Base-by-base conservation (phyloP, 2,113 vertebrate species). In the Epinephelus lanceolatus region DNA sequence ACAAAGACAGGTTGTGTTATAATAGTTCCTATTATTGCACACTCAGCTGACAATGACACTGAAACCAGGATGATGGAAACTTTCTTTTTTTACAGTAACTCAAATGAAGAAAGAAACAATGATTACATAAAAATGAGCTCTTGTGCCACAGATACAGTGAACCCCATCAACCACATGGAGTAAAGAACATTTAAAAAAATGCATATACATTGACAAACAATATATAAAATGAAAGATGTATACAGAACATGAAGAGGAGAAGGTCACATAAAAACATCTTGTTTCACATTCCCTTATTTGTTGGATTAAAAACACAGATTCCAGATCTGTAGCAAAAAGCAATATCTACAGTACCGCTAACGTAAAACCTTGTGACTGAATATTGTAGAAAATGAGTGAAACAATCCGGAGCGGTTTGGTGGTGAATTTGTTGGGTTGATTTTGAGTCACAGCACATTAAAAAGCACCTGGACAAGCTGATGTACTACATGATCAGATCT, bases 1-100 rank as follows among this genome's bases (percentile, higher is more conserved):
- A 87, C 9, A 80, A 27, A 42, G 33, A 67, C 27, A n/a, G 1
- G 70, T 52, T 52, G 67, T 30, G 51, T 82, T 83, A 52, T 73
- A 49, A 87, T 59, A 61, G 45, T 74, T 84, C n/a, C 25, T 88
- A 49, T 89, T 85, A 91, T 85, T 84, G 84, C 72, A 88, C 82
- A 86, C 68, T 49, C 23, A 89, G 81, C 70, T 51, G 76, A 90
- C 75, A 88, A 71, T n/a, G 25, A 77, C 67, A 80, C 2, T 42
- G 47, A 81, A 68, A 80, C 61, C 53, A 62, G 27, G 37, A 70
- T 62, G 60, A 74, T 51, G 57, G 60, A 66, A 42, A 66, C 6
- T 11, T 33, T 30, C 6, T 17, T 33, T 30, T 25, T 21, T 76
- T n/a, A 86, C 81, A 86, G 78, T 15, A 55, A 33, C 18, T 45